These are phyloP conservation scores for Erynnis tages DNA, from an alignment of 2,888 invertebrate species.

Conservation along the genomic window DNA sequence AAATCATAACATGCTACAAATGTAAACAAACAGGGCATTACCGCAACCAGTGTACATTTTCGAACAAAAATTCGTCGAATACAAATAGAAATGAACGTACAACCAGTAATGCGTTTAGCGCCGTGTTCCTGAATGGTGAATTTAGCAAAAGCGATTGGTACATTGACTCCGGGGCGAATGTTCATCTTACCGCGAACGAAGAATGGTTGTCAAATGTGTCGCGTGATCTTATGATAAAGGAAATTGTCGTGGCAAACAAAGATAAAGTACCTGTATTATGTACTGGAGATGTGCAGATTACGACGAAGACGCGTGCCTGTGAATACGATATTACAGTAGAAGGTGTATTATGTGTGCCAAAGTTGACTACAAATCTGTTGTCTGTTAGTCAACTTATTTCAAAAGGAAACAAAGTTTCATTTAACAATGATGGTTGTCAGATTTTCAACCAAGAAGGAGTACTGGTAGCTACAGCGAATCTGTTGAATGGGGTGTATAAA, in stretches of 20 bases:
- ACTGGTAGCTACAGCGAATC: no score
- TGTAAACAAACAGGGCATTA: conserved; percentile 38
- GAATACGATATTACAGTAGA: conserved; percentile 31
- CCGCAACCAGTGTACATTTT: conserved; percentile 33
- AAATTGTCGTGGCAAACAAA: conserved; percentile 32
- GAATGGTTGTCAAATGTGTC: conserved; percentile 28
- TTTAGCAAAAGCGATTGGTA: conserved; percentile 38
- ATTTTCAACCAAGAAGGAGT: conserved; percentile 29
- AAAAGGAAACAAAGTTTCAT: conserved; percentile 36
- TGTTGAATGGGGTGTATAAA: no score
- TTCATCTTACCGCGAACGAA: conserved; percentile 29
- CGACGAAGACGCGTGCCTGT: conserved; percentile 16
- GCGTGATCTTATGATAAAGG: conserved; percentile 16
- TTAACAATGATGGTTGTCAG: conserved; percentile 33
- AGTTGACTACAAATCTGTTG: conserved; percentile 30
- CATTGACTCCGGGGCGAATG: conserved; percentile 31
- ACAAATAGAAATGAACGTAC: conserved; percentile 30
- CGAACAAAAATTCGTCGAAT: conserved; percentile 27
- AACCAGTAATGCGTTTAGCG: conserved; percentile 36
- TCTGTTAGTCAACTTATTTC: conserved; percentile 32
- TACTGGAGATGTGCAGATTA: conserved; percentile 30
- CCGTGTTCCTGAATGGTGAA: conserved; percentile 34
- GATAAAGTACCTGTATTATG: conserved; percentile 28
- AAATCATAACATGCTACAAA: conserved; percentile 30
- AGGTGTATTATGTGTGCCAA: conserved; percentile 31